These are phyloP conservation scores for Craniophora ligustri DNA, from an alignment of 2,888 invertebrate genomes.

Conservation along the genomic window DNA sequence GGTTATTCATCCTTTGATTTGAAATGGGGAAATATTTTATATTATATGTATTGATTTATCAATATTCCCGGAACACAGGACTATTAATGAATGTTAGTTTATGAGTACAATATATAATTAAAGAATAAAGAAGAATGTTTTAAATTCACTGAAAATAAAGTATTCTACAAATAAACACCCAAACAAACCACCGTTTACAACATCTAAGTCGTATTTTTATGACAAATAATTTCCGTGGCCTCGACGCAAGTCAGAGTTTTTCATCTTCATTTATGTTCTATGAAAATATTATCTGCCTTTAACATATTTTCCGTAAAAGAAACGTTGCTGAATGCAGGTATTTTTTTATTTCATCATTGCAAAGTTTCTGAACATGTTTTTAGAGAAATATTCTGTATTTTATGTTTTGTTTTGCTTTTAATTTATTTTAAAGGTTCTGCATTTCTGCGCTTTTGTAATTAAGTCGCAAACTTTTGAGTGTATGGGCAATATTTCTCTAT, in stretches of 20 bases:
- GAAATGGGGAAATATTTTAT: no score
- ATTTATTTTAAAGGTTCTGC: constrained; percentile 23
- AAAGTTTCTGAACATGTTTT: constrained; percentile 17
- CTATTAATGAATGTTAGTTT: neutral
- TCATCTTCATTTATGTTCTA: constrained; percentile 45
- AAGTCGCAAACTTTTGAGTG: neutral
- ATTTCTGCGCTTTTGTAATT: neutral
- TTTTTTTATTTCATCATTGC: constrained; percentile 21
- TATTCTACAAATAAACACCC: constrained; percentile 7
- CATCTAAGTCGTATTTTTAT: constrained; percentile 54
- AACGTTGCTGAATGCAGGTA: constrained; percentile 38
- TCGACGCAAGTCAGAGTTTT: constrained; percentile 37
- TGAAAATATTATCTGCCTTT: constrained; percentile 46
- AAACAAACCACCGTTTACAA: constrained; percentile 21
- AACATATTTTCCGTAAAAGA: constrained; percentile 37
- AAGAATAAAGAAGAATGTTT: neutral
- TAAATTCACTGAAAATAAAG: neutral
- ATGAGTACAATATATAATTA: no score
- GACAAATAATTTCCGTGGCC: constrained; percentile 50
- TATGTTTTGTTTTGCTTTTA: constrained; percentile 19
- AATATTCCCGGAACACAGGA: no score
- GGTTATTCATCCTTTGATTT: no score
- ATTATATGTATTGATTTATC: no score
- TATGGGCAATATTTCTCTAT: neutral
- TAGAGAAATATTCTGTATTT: constrained; percentile 5